Evolutionary conservation across 2,113 vertebrate genomes (phyloP), one percentile per base, ranked within the genome.

Genomic region (Glaucidium brasilianum): DNA sequence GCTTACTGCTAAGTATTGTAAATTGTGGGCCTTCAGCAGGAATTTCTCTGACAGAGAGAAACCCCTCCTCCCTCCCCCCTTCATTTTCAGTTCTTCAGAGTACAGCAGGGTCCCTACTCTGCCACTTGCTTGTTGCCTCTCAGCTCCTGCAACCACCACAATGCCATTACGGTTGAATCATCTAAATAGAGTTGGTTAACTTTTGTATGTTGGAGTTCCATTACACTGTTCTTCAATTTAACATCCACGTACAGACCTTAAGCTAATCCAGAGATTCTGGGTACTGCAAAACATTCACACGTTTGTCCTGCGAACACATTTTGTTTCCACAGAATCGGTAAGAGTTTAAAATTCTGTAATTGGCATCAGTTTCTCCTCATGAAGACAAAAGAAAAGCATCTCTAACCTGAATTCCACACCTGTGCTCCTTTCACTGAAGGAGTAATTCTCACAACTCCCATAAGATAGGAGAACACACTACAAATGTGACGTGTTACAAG

Each of bases 141-240:
- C 3, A 2, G 35, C 49, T 66, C 64, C 52, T 23, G 14, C 37
- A 19, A 72, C 47, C 63, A 43, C n/a, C 68, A 29, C 49, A 18
- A 1, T 26, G 17, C 64, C 34, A 30, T 4, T 8, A 20, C 2
- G 1, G 11, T 21, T 19, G 23, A 39, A 66, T 41, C 43, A 15
- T 1, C 41, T 29, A 3, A 34, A 35, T 0, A 64, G 49, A 8
- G 14, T 1, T 52, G 50, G 39, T 21, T 35, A 68, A 27, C 21
- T 62, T 30, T 6, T 5, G 4, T 7, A 35, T 3, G 5, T 8
- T 43, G 12, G 25, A 59, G 55, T 21, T 64, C 58, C 14, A 6
- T 25, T 14, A 22, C 3, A 1, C 18, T 30, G 14, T 10, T 53
- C n/a, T 49, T 49, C 66, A 66, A 4, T 11, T 84, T 35, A 73